These are phyloP conservation scores for Formica selysi DNA, from an alignment of 1,140 invertebrate species.

Conservation along the genomic window DNA sequence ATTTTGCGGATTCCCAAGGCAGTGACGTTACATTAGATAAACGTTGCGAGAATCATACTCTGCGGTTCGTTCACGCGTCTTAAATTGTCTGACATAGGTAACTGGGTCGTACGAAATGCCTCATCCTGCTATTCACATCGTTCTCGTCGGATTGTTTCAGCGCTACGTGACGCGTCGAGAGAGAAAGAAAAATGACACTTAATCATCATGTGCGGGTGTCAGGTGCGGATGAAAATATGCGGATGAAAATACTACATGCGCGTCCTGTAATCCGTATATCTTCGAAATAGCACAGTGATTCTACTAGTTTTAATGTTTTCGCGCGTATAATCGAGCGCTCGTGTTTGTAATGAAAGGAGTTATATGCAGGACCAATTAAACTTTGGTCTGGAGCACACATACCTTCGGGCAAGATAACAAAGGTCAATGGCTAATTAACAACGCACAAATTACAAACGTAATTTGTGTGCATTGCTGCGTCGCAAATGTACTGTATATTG, in stretches of 20 bases:
- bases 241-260: too few relatives aligned
- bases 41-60: constrained; percentile 41
- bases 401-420: constrained; percentile 38
- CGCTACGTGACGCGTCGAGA: not conserved
- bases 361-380: constrained; percentile 48
- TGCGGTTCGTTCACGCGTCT: constrained; percentile 51
- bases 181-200: constrained; percentile 40
- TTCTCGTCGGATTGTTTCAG: constrained; percentile 40
- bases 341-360: constrained; percentile 48
- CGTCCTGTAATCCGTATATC: not conserved
- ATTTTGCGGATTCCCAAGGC: constrained; percentile 61
- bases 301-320: constrained; percentile 28
- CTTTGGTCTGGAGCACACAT: constrained; percentile 41
- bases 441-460: constrained; percentile 41
- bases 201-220: constrained; percentile 33
- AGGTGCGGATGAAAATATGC: not conserved
- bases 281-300: not conserved
- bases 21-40: constrained; percentile 60
- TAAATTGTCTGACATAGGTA: constrained; percentile 56
- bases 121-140: constrained; percentile 46
- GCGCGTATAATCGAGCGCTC: constrained; percentile 29
- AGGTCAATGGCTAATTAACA: constrained; percentile 61
- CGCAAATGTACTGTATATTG: not conserved
- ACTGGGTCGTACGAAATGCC: constrained; percentile 55
- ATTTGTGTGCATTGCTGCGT: constrained; percentile 8